Evolutionary conservation across 2,888 invertebrate species (phyloP).

Genomic region (Syritta pipiens): DNA sequence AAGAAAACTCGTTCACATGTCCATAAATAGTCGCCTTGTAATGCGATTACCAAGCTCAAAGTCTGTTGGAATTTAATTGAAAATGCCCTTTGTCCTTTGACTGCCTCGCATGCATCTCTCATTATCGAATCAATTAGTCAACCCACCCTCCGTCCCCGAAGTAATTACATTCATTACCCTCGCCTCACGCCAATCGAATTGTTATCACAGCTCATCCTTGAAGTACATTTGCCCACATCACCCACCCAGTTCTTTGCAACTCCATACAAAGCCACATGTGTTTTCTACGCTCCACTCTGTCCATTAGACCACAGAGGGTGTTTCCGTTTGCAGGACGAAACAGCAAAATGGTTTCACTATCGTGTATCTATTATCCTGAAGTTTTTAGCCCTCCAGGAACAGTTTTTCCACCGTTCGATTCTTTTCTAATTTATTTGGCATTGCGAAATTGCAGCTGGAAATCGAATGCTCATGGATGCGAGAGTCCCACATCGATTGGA

Average conservation of each 20-base stretch:
- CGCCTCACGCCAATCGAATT: constrained; percentile 2
- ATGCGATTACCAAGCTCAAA: too few relatives aligned
- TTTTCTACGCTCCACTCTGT: too few relatives aligned
- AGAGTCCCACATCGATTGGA: constrained; percentile 90
- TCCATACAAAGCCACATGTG: neutral
- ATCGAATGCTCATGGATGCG: constrained; percentile 89
- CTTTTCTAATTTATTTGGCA: constrained; percentile 34
- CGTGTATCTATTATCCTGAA: constrained; percentile 20
- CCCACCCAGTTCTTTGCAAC: constrained; percentile 12
- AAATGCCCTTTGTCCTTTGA: too few relatives aligned
- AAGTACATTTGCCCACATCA: neutral
- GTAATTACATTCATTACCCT: constrained; percentile 12
- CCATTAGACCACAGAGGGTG: neutral
- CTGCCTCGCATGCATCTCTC: neutral
- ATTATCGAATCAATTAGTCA: neutral
- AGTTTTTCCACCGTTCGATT: constrained; percentile 1
- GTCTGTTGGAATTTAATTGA: too few relatives aligned
- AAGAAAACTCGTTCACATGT: too few relatives aligned
- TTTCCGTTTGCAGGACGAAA: neutral
- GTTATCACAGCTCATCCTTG: constrained; percentile 6
- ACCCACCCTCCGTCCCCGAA: too few relatives aligned
- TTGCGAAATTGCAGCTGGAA: constrained; percentile 75
- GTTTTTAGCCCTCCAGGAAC: too few relatives aligned
- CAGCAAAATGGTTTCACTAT: constrained; percentile 23
- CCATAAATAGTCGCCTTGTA: too few relatives aligned